phyloP scores from a whole-genome alignment of 2,113 vertebrate species.

The Psophia crepitans region DNA sequence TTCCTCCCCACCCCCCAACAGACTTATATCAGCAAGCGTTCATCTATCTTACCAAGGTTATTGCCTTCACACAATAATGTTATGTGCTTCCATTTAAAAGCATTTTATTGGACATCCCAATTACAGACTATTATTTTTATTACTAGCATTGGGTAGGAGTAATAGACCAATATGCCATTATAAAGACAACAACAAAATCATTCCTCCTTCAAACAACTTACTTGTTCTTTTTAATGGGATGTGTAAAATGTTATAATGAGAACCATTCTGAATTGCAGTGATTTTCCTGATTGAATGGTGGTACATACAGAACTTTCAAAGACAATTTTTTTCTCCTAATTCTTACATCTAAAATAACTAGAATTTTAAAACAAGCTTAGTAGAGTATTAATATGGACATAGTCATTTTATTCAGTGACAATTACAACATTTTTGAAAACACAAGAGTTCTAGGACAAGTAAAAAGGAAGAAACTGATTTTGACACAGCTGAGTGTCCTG shows the following conservation, averaged over 20 bases:
- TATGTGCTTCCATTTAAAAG: background rate
- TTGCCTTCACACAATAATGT: background rate
- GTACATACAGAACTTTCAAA: background rate
- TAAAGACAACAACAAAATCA: constrained; percentile 6
- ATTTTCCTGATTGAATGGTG: background rate
- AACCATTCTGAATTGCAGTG: background rate
- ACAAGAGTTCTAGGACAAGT: background rate
- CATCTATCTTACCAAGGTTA: background rate
- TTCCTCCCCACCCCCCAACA: background rate
- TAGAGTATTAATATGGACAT: background rate
- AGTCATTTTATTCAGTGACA: background rate
- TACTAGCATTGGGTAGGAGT: background rate
- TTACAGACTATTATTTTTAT: constrained; percentile 43
- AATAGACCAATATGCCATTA: constrained; percentile 3
- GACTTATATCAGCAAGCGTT: background rate
- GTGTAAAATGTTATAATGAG: background rate
- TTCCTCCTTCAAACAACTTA: background rate
- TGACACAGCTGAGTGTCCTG: background rate
- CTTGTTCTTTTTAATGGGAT: background rate
- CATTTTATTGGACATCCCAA: background rate
- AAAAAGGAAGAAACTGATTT: background rate
- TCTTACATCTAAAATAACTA: background rate
- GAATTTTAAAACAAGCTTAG: background rate
- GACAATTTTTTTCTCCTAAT: background rate
- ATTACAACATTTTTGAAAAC: background rate